Conservation (phyloP, 2,888 invertebrate species). For the Brachypalpus laphriformis region DNA sequence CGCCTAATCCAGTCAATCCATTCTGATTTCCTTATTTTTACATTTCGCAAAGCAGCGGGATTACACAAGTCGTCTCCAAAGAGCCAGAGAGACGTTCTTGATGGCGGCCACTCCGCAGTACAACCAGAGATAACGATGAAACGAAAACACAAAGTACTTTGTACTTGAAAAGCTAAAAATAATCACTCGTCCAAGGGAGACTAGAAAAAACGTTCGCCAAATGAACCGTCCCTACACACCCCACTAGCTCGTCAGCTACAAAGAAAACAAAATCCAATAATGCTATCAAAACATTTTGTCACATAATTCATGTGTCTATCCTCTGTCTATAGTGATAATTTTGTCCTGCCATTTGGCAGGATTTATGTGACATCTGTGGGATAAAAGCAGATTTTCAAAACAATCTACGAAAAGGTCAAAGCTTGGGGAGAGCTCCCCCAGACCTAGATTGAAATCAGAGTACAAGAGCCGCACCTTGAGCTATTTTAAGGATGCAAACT, state of each 20-base stretch:
- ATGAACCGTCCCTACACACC: not conserved
- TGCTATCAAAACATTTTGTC: constrained; percentile 18
- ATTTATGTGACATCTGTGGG: constrained; percentile 30
- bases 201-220: not conserved
- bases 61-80: constrained; percentile 4
- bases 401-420: constrained; percentile 28
- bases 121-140: not conserved
- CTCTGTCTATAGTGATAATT: not conserved
- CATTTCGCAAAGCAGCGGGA: constrained; percentile 37
- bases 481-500: constrained; percentile 2
- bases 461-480: constrained; percentile 17
- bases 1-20: constrained; percentile 51
- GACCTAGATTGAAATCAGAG: not conserved
- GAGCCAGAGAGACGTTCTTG: not conserved
- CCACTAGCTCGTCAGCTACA: not conserved
- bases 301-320: constrained; percentile 22
- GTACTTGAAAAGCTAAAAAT: not conserved
- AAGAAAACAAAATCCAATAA: constrained; percentile 24
- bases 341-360: constrained; percentile 14
- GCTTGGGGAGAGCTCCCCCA: not conserved
- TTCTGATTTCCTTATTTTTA: constrained; percentile 43
- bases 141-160: constrained; percentile 30
- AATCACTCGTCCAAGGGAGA: not conserved
- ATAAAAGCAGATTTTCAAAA: constrained; percentile 27
- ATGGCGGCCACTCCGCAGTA: constrained; percentile 5